Base-by-base conservation (phyloP, 1,140 invertebrate genomes). In the Amyelois transitella region DNA sequence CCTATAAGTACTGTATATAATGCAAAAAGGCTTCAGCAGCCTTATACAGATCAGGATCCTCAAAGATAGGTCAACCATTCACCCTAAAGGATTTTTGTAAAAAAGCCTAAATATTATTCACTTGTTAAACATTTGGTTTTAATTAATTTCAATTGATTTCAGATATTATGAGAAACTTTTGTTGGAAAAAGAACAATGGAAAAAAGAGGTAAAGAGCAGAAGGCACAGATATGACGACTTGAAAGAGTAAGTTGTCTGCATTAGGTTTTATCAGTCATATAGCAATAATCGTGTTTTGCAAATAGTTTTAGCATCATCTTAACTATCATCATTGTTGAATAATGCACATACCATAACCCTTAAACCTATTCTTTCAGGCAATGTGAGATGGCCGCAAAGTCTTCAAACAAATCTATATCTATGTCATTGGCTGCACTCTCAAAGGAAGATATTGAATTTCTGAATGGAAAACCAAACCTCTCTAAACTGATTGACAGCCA, bases 361-460 rank as follows among this genome's bases (percentile, higher is more conserved):
- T 14, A 14, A 38, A 14, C 6, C 17, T 38, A 2, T 6, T 14
- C 32, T 81, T 77, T 50, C 69, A 87, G 82, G 44, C 80, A 86
- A 58, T 79, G 72, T 54, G 69, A 85, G 61, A 72, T 84, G 50
- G 66, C 73, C 55, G 51, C 44, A 21, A 81, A 80, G 54, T 51
- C 75, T 47, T 53, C 73, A 6, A 77, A 65, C 51, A 68, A 62
- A 66, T 70, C 79, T 48, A 38, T 38, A 14, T 77, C 65, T 51
- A 72, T 85, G 53, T 76, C 71, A 20, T 86, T 83, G 53, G 63
- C 79, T 20, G 70, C 70, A 56, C 58, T 87, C 45, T 65, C 74
- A 60, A 76, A 77, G 63, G 84, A 86, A 63, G 81, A 87, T 51
- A 86, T 87, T 20, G 79, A 82, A 62, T 87, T 86, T 54, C 59